Base-by-base conservation (phyloP, 2,113 vertebrate species). In the Mohoua ochrocephala region DNA sequence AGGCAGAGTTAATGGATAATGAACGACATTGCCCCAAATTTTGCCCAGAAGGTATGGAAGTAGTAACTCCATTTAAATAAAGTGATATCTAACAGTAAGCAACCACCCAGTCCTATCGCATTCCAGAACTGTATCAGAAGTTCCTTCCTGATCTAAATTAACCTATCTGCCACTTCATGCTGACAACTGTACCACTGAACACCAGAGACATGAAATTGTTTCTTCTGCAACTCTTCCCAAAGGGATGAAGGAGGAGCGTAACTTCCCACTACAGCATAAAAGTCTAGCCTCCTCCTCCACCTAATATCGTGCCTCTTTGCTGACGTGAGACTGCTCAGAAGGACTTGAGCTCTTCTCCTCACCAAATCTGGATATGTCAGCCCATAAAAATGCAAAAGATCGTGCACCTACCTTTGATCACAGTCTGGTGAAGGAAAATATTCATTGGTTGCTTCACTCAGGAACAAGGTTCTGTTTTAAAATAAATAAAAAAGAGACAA, bases 1-100 rank as follows among this genome's bases (percentile, higher is more conserved):
- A 93, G 68, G 61, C 73, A 78, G 35, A 94, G 65, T 94, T 92
- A 95, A 94, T 78, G 92, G 88, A 78, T 81, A 81, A 71, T 37
- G 83, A 96, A 88, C 26, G 87, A 79, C 27, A 59, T 2, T 78
- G 71, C 26, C 60, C 26, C 23, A 37, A 1, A 81, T 75, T 92
- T 49, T 92, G 28, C 76, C 88, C 52, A 44, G 64, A 84, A 87
- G 73, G 52, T 54, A 92, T 57, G n/a, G 56, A 75, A 90, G n/a
- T 14, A 89, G 35, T 56, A 91, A 89, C 14, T 93, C 71, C 19
- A 67, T 78, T 87, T 69, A 90, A 86, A 83, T 67, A 52, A 92
- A 86, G 77, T 17, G 91, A 45, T 61, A 64, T 64, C 78, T 71
- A 86, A 64, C 50, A 93, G 52, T 27, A 88, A 84, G 31, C 31